Conservation (phyloP, 2,888 invertebrate genomes). For the Oligia latruncula region DNA sequence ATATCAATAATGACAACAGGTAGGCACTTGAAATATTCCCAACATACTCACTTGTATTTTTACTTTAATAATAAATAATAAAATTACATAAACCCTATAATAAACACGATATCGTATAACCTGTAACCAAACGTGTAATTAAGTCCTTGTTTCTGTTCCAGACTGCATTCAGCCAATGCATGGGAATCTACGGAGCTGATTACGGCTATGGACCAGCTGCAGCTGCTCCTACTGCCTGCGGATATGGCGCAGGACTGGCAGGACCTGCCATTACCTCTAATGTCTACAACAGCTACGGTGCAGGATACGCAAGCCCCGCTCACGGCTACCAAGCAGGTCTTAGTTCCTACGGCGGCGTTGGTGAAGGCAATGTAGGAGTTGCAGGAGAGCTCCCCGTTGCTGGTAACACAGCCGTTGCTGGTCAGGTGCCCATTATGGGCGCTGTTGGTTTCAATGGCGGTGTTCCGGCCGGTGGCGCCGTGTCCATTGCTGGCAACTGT, state of each 20-base stretch:
- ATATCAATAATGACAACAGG: no score
- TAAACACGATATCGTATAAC: no score
- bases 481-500: constrained; percentile 67
- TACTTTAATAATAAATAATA: no score
- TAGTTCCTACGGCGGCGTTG: constrained; percentile 51
- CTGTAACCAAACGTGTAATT: no score
- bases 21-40: no score
- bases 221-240: constrained; percentile 2
- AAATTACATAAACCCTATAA: no score
- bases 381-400: constrained; percentile 57
- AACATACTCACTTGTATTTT: no score
- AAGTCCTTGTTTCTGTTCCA: constrained; percentile 14
- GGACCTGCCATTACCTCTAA: constrained; percentile 28
- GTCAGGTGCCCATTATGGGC: constrained; percentile 69
- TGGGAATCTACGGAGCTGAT: constrained; percentile 25
- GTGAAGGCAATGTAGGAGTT: constrained; percentile 60
- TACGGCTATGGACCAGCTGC: constrained; percentile 9
- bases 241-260: constrained; percentile 16
- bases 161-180: constrained; percentile 32
- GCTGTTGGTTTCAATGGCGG: constrained; percentile 66
- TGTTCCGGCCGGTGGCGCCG: constrained; percentile 68
- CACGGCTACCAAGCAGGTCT: constrained; percentile 32
- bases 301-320: constrained; percentile 13
- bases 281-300: constrained; percentile 6
- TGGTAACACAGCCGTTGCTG: constrained; percentile 63